Percentiles rank a stretch among this genome's conserved stretches.
Conservation (phyloP, 2,113 vertebrate genomes). For the Hepsetus odoe region DNA sequence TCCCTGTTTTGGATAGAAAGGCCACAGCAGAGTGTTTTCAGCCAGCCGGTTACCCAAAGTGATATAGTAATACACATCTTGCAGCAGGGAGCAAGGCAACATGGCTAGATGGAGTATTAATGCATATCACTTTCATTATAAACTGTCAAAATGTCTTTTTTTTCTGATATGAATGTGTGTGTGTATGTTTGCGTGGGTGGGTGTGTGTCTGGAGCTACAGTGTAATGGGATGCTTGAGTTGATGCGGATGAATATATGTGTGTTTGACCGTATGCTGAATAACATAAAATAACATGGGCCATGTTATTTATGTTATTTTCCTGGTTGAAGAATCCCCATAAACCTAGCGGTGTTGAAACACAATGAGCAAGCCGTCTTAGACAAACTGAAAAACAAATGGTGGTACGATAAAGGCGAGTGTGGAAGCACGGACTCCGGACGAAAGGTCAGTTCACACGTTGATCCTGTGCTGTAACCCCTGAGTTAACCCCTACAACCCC, state of each 20-base stretch:
- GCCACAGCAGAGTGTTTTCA: conserved; percentile 72
- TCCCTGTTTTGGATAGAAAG: conserved; percentile 27
- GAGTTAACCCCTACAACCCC: conserved; percentile 47
- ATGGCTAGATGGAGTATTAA: conserved; percentile 91
- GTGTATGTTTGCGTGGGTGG: conserved; percentile 45
- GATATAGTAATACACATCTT: conserved; percentile 97
- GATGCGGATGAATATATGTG: conserved; percentile 64
- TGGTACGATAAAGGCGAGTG: conserved; percentile 99
- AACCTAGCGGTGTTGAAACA: conserved; percentile 99
- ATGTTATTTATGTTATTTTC: conserved; percentile 99
- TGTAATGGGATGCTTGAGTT: conserved; percentile 35
- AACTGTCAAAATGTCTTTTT: conserved; percentile 64
- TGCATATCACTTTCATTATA: conserved; percentile 91
- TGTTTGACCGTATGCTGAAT: conserved; percentile 81
- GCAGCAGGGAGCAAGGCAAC: conserved; percentile 78
- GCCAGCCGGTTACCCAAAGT: conserved; percentile 97
- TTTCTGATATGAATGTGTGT: conserved; percentile 59
- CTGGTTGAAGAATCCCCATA: conserved; percentile 98
- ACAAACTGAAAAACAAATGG: conserved; percentile 99
- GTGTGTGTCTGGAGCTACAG: conserved; percentile 38
- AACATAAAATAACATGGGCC: conserved; percentile 99
- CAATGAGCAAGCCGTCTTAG: conserved; percentile 99
- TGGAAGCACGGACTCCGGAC: conserved; percentile 98
- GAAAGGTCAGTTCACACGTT: conserved; percentile 95
- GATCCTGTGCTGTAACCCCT: conserved; percentile 79